Percentiles rank a stretch among this genome's conserved stretches.
Evolutionary conservation across 2,113 vertebrate species (phyloP).

Genomic region (Anolis sagrei): DNA sequence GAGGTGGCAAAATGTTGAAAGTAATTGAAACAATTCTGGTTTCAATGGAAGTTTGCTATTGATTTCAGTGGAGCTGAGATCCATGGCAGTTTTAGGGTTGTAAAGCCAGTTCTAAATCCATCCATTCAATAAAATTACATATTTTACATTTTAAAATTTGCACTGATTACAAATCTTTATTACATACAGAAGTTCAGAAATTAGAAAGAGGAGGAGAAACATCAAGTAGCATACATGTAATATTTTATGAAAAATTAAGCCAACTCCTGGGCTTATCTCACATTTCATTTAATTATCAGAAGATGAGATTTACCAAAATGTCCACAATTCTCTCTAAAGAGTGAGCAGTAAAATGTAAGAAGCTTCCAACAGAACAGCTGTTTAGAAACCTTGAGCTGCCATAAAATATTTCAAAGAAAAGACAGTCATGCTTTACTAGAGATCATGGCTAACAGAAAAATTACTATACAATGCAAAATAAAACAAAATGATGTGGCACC

Average conservation of each 20-base stretch:
- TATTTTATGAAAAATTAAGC: neutral
- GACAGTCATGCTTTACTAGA: slow-evolving; percentile 58
- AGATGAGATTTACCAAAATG: slow-evolving; percentile 28
- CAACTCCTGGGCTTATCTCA: slow-evolving; percentile 1
- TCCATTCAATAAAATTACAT: neutral
- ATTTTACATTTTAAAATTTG: fast-evolving
- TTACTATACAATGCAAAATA: slow-evolving; percentile 52
- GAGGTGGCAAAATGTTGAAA: neutral
- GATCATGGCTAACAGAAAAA: slow-evolving; percentile 61
- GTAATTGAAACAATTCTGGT: neutral
- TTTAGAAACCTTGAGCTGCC: slow-evolving; percentile 60
- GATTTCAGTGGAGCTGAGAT: neutral
- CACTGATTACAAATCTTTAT: neutral
- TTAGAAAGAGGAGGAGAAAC: fast-evolving
- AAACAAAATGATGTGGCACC: slow-evolving; percentile 67
- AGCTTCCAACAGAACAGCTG: slow-evolving; percentile 49
- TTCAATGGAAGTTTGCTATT: neutral
- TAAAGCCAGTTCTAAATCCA: neutral
- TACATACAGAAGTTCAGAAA: neutral
- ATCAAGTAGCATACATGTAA: neutral
- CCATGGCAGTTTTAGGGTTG: neutral
- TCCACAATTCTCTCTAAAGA: slow-evolving; percentile 30
- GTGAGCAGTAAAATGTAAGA: slow-evolving; percentile 50
- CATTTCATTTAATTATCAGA: slow-evolving; percentile 36
- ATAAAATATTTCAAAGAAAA: slow-evolving; percentile 65